phyloP scores from a whole-genome alignment of 2,797 vertebrate species.

The Malacoctenus gilli region DNA sequence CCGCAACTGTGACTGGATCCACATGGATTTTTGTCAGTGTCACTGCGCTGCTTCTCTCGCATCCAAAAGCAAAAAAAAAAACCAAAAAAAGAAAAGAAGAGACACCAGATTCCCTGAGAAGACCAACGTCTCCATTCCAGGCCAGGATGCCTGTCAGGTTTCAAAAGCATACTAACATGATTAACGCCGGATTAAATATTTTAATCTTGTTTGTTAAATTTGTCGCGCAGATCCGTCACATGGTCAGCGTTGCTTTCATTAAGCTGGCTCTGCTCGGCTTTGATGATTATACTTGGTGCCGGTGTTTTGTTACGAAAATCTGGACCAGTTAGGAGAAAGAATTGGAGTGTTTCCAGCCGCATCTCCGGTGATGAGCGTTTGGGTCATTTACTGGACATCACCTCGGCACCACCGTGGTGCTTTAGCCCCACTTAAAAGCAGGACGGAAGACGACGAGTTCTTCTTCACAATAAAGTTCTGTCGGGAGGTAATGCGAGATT shows the following conservation, averaged over 20 bases:
- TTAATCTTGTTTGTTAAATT: constrained; percentile 12
- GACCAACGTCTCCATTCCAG: constrained; percentile 33
- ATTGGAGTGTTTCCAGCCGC: background rate
- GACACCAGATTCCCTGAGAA: too few species aligned
- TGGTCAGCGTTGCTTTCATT: constrained; percentile 24
- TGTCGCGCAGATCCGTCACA: constrained; percentile 5
- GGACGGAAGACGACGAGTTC: background rate
- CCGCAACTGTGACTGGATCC: constrained; percentile 22
- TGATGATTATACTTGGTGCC: constrained; percentile 16
- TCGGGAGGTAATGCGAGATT: constrained; percentile 3
- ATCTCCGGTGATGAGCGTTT: constrained; percentile 5
- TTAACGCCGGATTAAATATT: constrained; percentile 10
- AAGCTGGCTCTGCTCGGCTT: constrained; percentile 2
- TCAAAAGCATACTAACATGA: constrained; percentile 6
- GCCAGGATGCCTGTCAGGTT: constrained; percentile 16
- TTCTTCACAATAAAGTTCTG: background rate
- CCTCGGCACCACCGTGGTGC: background rate
- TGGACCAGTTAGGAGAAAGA: background rate
- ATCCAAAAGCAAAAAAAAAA: constrained; percentile 18
- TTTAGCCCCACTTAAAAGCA: constrained; percentile 1
- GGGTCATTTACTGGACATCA: constrained; percentile 14
- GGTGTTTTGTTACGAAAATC: background rate
- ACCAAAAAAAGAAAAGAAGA: too few species aligned
- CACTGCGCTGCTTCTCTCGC: constrained; percentile 10
- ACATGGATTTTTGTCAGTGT: constrained; percentile 19